phyloP scores from a whole-genome alignment of 2,113 vertebrate genomes.

The Eira barbara region DNA sequence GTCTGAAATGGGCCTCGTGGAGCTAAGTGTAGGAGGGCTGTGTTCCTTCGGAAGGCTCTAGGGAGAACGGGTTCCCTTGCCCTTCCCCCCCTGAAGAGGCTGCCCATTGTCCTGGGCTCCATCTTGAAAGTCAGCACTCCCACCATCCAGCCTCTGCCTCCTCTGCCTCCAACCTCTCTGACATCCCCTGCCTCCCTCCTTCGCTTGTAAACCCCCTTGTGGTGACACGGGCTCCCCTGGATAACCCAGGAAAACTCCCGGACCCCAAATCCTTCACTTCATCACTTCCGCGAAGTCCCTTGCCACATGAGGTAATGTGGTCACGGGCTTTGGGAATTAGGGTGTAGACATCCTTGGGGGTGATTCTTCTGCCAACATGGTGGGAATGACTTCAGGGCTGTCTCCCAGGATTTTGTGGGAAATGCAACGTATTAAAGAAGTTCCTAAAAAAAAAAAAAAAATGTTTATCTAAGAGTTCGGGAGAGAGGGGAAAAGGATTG shows the following conservation, averaged over 20 bases:
- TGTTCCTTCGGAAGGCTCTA: neutral
- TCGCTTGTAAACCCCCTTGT: too few relatives aligned
- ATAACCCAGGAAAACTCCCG: neutral
- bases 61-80: too few relatives aligned
- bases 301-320: neutral
- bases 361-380: neutral
- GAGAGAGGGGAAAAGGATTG: neutral
- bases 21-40: neutral
- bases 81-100: too few relatives aligned
- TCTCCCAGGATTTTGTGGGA: neutral
- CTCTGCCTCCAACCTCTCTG: neutral
- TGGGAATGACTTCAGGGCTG: too few relatives aligned
- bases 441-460: neutral
- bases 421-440: neutral
- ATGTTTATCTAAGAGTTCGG: neutral
- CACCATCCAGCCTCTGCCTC: neutral
- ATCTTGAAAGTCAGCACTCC: neutral
- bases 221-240: too few relatives aligned
- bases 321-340: neutral
- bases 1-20: neutral
- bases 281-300: neutral
- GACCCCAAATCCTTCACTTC: neutral
- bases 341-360: neutral
- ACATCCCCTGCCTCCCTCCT: too few relatives aligned
- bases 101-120: neutral